Percentiles rank a stretch among this genome's conserved stretches.
Conservation (phyloP, 2,888 invertebrate genomes). For the Caenorhabditis macrosperma region DNA sequence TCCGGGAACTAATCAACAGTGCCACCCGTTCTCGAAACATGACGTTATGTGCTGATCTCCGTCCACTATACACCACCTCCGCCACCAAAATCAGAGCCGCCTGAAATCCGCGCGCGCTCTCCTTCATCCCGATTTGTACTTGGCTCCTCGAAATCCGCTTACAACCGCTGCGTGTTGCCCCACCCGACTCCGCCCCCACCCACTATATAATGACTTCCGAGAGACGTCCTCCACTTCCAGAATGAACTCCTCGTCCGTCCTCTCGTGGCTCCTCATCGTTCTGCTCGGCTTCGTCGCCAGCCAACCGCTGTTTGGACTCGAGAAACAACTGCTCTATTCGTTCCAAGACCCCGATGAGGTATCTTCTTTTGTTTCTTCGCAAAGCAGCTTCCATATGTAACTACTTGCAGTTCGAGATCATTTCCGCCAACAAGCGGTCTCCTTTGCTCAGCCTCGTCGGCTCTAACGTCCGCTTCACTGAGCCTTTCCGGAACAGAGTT, state of each 20-base stretch:
- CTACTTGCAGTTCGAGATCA: slow-evolving; percentile 57
- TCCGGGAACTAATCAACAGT: background rate
- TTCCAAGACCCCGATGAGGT: slow-evolving; percentile 67
- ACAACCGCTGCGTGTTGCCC: background rate
- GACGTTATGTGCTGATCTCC: background rate
- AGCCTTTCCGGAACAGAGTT: slow-evolving; percentile 57
- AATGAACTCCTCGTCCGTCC: slow-evolving; percentile 9
- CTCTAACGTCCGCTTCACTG: slow-evolving; percentile 62
- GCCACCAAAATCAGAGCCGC: background rate
- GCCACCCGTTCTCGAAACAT: background rate
- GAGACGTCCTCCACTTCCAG: background rate
- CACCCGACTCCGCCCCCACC: background rate
- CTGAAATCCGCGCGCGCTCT: background rate
- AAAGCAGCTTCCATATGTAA: background rate
- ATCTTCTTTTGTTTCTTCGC: background rate
- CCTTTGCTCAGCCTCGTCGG: slow-evolving; percentile 62
- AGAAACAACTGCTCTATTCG: slow-evolving; percentile 67
- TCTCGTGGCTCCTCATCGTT: slow-evolving; percentile 37
- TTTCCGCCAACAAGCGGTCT: slow-evolving; percentile 45
- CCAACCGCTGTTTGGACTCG: slow-evolving; percentile 62
- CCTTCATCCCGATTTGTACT: slow-evolving; percentile 15
- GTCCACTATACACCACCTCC: background rate
- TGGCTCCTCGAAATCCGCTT: slow-evolving; percentile 1
- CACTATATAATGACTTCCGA: background rate
- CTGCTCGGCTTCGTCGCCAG: slow-evolving; percentile 32